Conservation (phyloP, 2,797 vertebrate species). For the Tenualosa ilisha region DNA sequence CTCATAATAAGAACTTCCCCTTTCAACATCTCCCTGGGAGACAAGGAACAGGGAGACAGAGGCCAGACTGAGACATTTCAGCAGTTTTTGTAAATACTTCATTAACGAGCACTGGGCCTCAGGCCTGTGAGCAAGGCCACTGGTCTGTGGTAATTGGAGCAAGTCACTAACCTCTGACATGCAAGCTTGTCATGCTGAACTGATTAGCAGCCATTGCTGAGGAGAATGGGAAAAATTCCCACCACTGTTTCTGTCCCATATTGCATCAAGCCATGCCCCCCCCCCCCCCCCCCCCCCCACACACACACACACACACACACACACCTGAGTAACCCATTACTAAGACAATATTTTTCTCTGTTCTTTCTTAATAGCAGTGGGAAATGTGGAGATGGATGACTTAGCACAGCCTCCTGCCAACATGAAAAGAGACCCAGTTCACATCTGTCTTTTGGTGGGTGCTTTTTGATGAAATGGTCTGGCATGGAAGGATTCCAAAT, state of each 20-base stretch:
- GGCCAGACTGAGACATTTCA: conserved; percentile 67
- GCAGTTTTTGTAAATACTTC: conserved; percentile 79
- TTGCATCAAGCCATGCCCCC: background rate
- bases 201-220: conserved; percentile 71
- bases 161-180: conserved; percentile 74
- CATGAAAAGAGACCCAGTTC: background rate
- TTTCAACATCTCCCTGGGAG: conserved; percentile 60
- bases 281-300: too few relatives aligned
- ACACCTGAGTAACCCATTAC: background rate
- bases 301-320: background rate
- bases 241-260: background rate
- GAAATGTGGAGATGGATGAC: background rate
- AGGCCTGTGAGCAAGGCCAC: conserved; percentile 67
- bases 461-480: background rate
- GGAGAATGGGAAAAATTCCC: conserved; percentile 54
- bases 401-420: background rate
- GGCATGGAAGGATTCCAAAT: background rate
- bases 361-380: background rate
- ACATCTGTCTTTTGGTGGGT: background rate
- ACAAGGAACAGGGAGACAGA: conserved; percentile 60
- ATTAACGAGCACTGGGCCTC: conserved; percentile 79
- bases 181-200: conserved; percentile 60
- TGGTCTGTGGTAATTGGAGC: conserved; percentile 69
- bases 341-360: background rate
- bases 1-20: conserved; percentile 57